Base-by-base conservation (phyloP, 2,888 invertebrate species). In the Smittia sp. region DNA sequence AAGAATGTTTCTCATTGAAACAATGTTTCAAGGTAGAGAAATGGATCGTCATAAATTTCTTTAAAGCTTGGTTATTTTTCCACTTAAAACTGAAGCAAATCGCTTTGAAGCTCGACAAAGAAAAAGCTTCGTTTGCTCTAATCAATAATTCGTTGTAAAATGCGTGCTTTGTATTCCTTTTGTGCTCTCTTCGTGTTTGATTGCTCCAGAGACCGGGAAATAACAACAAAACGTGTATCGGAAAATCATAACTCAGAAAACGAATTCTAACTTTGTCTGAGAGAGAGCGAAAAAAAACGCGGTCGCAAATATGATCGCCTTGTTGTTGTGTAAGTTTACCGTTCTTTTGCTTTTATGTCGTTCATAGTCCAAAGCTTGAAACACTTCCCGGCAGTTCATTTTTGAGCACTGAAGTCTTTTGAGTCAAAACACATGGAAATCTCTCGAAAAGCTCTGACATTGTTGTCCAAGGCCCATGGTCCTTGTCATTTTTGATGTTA, bases 81-180 rank as follows among this genome's bases (percentile, higher is more conserved):
- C 32, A 32, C 32, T 32, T 32, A 32, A 32, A 32, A 32, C 9
- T 32, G 32, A 32, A 32, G 32, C 4, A 32, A 32, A 32, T 6
- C 32, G 32, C 32, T 32, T 32, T 32, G 32, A 32, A 32, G 32
- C 32, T 32, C 32, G 32, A 15, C 46, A 46, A 15, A n/a, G 46
- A 46, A 11, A 15, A 46, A 2, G 15, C 11, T 46, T 46, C 15
- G 6, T 46, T 15, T n/a, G 11, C n/a, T 15, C 11, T 46, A 46
- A 46, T 46, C 46, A 46, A 46, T 46, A 46, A 46, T 46, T 46
- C 46, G 46, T 15, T 46, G 46, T 32, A n/a, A 46, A 46, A 46
- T 46, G 6, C 7, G 38, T 38, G 38, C 38, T 38, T 9, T 11
- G 46, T 46, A 6, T 46, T 46, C 46, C 2, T 3, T n/a, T 46